Base-by-base conservation (phyloP, 2,888 invertebrate genomes). In the Agonopterix arenella region DNA sequence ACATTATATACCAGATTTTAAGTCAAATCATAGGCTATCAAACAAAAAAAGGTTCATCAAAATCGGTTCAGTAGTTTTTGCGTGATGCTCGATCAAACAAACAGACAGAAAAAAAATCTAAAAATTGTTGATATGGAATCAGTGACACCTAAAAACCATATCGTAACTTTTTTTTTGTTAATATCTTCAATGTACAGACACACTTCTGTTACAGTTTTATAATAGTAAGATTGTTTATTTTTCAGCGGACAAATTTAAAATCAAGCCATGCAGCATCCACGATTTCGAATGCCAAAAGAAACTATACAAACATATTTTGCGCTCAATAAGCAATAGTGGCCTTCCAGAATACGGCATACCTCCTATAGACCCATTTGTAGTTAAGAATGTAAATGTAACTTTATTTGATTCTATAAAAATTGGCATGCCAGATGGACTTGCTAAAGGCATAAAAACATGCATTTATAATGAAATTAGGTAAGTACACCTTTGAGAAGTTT, bases 371-470 rank as follows among this genome's bases (percentile, higher is more conserved):
- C 78, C 80, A 1, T 53, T 76, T 3, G 11, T 50, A 1, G 8
- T 80, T 0, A 51, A 48, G 18, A 60, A 76, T 51, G 53, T 74
- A 0, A 51, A 60, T 0, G 59, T 76, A 2, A 56, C 49, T 4
- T 18, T 76, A 1, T 48, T 67, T 2, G 52, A 68, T 28, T 11
- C 68, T 8, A 5, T 72, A 0, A 59, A 70, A 9, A 44, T 77
- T 0, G 70, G 66, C 0, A 11, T 79, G 13, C 47, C 62, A 1
- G 70, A 78, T 8, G 78, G 72, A n/a, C 49, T 60, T 1, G 68
- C 54, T 1, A 73, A 63, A 42, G 80, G 80, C 2, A 50, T 74
- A 3, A 70, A 64, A 37, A 61, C 66, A 11, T 79, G 77, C 46
- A 45, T 60, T 0, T 61, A 77, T 46, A 52, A 72, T 46, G 63